phyloP scores from a whole-genome alignment of 2,113 vertebrate genomes.

The Anguilla rostrata region DNA sequence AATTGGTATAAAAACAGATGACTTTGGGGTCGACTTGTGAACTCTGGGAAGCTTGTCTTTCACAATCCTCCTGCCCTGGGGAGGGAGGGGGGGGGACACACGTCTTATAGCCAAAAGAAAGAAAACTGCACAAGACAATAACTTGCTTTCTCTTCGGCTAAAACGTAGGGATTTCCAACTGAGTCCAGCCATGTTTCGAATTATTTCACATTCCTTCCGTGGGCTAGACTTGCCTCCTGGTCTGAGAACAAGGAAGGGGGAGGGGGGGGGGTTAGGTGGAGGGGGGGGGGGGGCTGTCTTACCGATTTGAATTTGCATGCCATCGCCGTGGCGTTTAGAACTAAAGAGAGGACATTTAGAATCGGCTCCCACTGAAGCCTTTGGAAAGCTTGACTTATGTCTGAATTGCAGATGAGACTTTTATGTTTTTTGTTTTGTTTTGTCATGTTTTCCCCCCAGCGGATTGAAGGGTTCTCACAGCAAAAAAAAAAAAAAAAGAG shows the following conservation, averaged over 20 bases:
- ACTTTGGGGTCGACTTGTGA: neutral
- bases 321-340: constrained; percentile 15
- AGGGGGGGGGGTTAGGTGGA: neutral
- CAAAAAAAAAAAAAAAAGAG: constrained; percentile 28
- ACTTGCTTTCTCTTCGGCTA: neutral
- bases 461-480: constrained; percentile 59
- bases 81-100: neutral
- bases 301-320: constrained; percentile 35
- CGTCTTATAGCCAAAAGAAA: neutral
- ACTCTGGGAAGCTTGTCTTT: neutral
- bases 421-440: constrained; percentile 49
- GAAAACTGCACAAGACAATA: neutral
- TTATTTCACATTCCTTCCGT: constrained; percentile 14
- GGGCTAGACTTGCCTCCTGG: neutral
- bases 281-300: constrained; percentile 2
- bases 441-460: constrained; percentile 36
- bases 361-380: constrained; percentile 18
- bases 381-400: constrained; percentile 46
- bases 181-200: neutral
- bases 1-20: constrained; percentile 3
- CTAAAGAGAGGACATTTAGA: constrained; percentile 10
- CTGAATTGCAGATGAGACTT: constrained; percentile 57
- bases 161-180: neutral
- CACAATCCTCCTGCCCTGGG: neutral
- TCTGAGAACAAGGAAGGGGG: neutral